Percentiles rank a stretch among this genome's conserved stretches.
Conservation (phyloP, 1,140 invertebrate genomes). For the Euschistus heros region DNA sequence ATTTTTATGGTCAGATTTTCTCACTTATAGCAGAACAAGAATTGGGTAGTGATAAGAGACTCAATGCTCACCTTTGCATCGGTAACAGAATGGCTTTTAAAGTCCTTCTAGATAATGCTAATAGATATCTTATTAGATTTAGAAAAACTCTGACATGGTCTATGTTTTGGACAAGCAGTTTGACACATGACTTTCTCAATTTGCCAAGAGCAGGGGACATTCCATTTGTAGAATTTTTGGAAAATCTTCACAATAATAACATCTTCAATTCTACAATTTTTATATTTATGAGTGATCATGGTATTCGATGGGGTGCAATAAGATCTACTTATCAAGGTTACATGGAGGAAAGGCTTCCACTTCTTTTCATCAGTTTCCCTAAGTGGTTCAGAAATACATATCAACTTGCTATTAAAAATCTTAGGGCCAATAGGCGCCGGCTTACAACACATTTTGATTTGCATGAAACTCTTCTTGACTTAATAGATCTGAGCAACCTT, state of each 20-base stretch:
- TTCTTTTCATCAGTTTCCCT: slow-evolving; percentile 49
- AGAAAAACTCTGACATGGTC: slow-evolving; percentile 35
- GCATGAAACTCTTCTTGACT: slow-evolving; percentile 50
- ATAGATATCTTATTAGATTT: slow-evolving; percentile 29
- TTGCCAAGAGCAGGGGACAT: slow-evolving; percentile 38
- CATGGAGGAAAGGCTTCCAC: slow-evolving; percentile 57
- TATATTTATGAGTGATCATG: slow-evolving; percentile 60
- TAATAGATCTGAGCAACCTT: slow-evolving; percentile 41
- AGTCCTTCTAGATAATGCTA: slow-evolving; percentile 30
- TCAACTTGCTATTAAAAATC: slow-evolving; percentile 38
- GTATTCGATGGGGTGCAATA: slow-evolving; percentile 54
- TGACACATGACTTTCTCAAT: slow-evolving; percentile 43
- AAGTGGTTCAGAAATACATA: slow-evolving; percentile 45
- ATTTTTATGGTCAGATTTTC: slow-evolving; percentile 47
- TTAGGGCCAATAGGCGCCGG: slow-evolving; percentile 42
- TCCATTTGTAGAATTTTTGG: slow-evolving; percentile 34
- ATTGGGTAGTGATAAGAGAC: slow-evolving; percentile 38
- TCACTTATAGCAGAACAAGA: slow-evolving; percentile 36
- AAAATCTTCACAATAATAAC: slow-evolving; percentile 29
- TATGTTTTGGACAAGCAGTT: slow-evolving; percentile 41
- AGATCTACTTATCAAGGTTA: slow-evolving; percentile 49
- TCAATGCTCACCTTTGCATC: slow-evolving; percentile 43
- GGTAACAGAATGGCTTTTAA: slow-evolving; percentile 36
- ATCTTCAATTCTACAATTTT: slow-evolving; percentile 43
- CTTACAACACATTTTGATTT: slow-evolving; percentile 51